Conservation (phyloP, 2,888 invertebrate species). For the Eledona agricola region DNA sequence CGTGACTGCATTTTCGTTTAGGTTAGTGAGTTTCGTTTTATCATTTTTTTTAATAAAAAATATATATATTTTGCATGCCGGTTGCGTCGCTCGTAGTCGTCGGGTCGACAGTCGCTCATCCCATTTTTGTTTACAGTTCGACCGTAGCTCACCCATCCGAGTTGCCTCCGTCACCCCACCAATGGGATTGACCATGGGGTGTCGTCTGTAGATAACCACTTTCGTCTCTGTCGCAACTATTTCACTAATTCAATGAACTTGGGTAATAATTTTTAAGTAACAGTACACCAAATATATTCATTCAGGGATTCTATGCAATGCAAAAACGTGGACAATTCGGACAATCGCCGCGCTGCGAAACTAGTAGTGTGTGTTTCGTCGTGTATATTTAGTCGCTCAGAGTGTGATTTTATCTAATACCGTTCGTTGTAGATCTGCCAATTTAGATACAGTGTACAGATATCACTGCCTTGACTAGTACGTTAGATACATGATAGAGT, state of each 20-base stretch:
- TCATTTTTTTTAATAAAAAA: slow-evolving; percentile 18
- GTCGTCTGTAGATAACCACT: slow-evolving; percentile 56
- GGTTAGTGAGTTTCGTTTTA: slow-evolving; percentile 60
- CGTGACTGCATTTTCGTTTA: slow-evolving; percentile 64
- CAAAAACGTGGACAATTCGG: slow-evolving; percentile 44
- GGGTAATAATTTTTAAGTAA: slow-evolving; percentile 36
- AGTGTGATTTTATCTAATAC: slow-evolving; percentile 54
- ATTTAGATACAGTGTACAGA: slow-evolving; percentile 44
- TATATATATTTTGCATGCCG: slow-evolving; percentile 6
- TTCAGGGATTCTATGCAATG: slow-evolving; percentile 62
- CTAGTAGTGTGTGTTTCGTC: slow-evolving; percentile 56
- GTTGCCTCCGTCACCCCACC: slow-evolving; percentile 97
- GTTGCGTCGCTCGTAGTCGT: too few species aligned
- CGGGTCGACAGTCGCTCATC: background rate
- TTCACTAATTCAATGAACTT: slow-evolving; percentile 32
- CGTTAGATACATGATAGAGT: slow-evolving; percentile 39
- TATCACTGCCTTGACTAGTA: slow-evolving; percentile 51
- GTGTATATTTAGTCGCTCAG: slow-evolving; percentile 58
- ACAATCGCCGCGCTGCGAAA: slow-evolving; percentile 55
- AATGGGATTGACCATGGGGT: slow-evolving; percentile 87
- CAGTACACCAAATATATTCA: slow-evolving; percentile 61
- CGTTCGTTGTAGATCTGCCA: slow-evolving; percentile 53
- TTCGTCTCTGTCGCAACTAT: slow-evolving; percentile 42
- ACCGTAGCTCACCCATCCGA: slow-evolving; percentile 97
- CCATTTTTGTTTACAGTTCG: slow-evolving; percentile 72